Percentiles rank a stretch among this genome's conserved stretches.
Conservation (phyloP, 2,113 vertebrate species). For the Phodopus roborovskii region DNA sequence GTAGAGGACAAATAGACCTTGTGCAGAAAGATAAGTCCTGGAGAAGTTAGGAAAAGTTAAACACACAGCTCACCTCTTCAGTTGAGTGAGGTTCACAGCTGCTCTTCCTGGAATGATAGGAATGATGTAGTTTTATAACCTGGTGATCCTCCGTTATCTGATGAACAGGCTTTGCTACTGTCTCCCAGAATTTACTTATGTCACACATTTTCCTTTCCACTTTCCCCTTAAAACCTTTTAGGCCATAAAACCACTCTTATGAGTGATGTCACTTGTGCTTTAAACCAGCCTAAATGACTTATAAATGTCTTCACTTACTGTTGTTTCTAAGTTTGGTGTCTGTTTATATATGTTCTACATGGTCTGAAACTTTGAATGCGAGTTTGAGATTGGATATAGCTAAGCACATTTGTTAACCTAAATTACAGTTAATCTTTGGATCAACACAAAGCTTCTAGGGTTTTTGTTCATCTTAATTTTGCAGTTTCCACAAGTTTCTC, state of each 20-base stretch:
- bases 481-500: neutral
- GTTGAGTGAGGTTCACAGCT: too few relatives aligned
- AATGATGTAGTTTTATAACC: too few relatives aligned
- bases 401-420: neutral
- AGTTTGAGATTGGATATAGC: neutral
- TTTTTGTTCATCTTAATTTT: neutral
- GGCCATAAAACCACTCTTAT: neutral
- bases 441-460: neutral
- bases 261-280: neutral
- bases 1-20: too few relatives aligned
- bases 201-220: too few relatives aligned
- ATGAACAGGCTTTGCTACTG: too few relatives aligned
- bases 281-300: neutral
- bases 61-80: too few relatives aligned
- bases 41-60: too few relatives aligned
- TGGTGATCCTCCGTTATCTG: too few relatives aligned
- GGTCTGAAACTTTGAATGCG: neutral
- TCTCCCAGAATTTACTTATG: too few relatives aligned
- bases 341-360: neutral
- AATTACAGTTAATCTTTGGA: neutral
- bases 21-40: too few relatives aligned
- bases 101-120: too few relatives aligned
- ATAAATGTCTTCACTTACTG: neutral
- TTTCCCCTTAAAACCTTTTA: neutral
- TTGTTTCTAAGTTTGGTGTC: neutral